These are phyloP conservation scores for Anhinga anhinga DNA, from an alignment of 2,113 vertebrate species.

Conservation along the genomic window DNA sequence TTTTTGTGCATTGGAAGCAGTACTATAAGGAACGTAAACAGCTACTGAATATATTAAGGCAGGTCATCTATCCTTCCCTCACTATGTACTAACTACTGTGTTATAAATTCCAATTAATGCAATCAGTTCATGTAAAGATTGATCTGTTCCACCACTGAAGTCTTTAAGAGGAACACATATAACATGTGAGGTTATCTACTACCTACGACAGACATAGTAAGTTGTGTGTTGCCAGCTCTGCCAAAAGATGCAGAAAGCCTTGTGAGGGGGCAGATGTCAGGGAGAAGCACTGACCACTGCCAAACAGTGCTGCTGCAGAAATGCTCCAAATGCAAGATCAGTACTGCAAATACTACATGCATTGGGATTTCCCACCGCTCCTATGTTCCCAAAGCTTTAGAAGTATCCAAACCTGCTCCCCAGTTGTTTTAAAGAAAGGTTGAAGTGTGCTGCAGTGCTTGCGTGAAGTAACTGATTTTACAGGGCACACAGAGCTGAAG, in stretches of 20 bases:
- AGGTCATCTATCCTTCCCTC: neutral
- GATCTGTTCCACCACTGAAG: neutral
- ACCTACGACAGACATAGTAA: neutral
- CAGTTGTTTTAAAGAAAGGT: neutral
- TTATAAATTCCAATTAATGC: neutral
- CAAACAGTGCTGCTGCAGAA: neutral
- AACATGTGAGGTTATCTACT: neutral
- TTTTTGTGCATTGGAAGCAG: neutral
- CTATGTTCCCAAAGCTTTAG: neutral
- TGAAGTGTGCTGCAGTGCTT: neutral
- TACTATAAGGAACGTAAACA: neutral
- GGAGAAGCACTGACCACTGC: neutral
- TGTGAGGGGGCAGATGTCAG: rapidly evolving
- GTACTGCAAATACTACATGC: neutral
- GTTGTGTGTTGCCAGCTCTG: neutral
- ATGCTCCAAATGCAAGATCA: neutral
- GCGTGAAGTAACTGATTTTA: neutral
- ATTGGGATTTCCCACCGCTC: neutral
- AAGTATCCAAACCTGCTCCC: neutral
- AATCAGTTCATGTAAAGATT: neutral
- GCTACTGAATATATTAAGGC: neutral
- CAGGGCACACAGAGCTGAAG: neutral
- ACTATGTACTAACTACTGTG: neutral
- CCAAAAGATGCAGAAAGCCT: neutral
- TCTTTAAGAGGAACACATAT: neutral